These are phyloP conservation scores for Candidula unifasciata DNA, from an alignment of 2,888 invertebrate species.

Conservation along the genomic window DNA sequence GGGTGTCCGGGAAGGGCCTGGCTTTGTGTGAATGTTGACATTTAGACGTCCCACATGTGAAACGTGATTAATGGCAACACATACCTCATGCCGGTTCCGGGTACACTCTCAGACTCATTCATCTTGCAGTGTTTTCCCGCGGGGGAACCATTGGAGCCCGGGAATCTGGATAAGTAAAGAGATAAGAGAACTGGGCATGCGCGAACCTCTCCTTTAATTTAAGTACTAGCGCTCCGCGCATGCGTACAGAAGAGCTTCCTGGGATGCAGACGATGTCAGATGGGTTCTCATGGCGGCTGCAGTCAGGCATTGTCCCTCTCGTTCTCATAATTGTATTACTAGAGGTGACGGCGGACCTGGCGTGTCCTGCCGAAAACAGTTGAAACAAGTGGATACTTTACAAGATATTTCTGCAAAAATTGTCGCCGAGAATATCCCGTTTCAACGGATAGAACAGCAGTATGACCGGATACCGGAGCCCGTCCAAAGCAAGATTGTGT, in stretches of 20 bases:
- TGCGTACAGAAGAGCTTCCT: constrained; percentile 62
- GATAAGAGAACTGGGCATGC: constrained; percentile 62
- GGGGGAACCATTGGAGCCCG: constrained; percentile 66
- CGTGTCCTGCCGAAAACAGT: constrained; percentile 64
- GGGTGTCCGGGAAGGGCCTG: neutral
- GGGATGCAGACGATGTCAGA: constrained; percentile 62
- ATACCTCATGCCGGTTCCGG: constrained; percentile 46
- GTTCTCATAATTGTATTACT: constrained; percentile 67
- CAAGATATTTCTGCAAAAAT: constrained; percentile 90
- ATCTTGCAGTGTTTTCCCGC: constrained; percentile 59
- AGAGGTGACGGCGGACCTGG: constrained; percentile 59
- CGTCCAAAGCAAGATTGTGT: constrained; percentile 90
- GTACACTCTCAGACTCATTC: constrained; percentile 65
- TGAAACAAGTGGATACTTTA: constrained; percentile 81
- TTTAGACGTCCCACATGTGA: constrained; percentile 39
- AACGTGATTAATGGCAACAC: constrained; percentile 11
- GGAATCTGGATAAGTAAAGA: constrained; percentile 58
- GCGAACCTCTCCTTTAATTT: constrained; percentile 58
- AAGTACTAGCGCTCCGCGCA: constrained; percentile 60
- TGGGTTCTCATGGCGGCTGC: constrained; percentile 74
- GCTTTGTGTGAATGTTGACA: constrained; percentile 40
- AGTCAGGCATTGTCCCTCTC: constrained; percentile 72
- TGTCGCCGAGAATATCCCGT: constrained; percentile 90
- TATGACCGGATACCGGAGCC: constrained; percentile 92
- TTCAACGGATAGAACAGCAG: constrained; percentile 90